Percentiles rank a stretch among this genome's conserved stretches.
These are phyloP conservation scores for Danio tinwini DNA, from an alignment of 2,797 vertebrate species.

Conservation along the genomic window DNA sequence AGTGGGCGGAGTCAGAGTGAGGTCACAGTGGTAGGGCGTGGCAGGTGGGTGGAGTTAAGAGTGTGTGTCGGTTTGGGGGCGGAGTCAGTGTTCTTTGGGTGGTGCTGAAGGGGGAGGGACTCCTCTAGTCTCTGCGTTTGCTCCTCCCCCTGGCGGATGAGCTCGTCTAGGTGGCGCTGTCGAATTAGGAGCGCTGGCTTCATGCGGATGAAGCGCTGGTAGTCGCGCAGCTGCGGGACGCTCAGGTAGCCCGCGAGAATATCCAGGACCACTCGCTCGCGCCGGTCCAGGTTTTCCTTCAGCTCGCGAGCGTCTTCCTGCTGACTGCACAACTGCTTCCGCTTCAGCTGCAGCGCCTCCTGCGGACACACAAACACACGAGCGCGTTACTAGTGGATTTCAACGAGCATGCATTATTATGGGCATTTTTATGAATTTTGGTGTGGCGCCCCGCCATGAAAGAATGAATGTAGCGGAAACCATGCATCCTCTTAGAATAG, in stretches of 20 bases:
- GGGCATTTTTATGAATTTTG: too few species aligned
- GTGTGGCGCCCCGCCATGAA: too few species aligned
- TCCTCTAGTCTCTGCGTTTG: constrained; percentile 86
- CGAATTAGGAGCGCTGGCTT: constrained; percentile 91
- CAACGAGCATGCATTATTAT: too few species aligned
- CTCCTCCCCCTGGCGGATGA: constrained; percentile 88
- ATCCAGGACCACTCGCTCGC: constrained; percentile 85
- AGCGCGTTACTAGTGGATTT: background rate
- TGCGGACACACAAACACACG: constrained; percentile 63
- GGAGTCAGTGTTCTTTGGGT: constrained; percentile 62
- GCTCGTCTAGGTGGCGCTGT: constrained; percentile 91
- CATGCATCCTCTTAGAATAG: too few species aligned
- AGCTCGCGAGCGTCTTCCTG: constrained; percentile 93
- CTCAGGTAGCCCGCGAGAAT: constrained; percentile 87
- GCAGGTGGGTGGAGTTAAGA: constrained; percentile 19
- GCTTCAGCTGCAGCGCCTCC: constrained; percentile 88
- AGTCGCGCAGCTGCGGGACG: constrained; percentile 83
- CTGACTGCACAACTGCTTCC: constrained; percentile 86
- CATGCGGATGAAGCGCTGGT: constrained; percentile 86
- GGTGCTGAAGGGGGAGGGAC: constrained; percentile 78
- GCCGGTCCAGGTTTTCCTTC: constrained; percentile 94
- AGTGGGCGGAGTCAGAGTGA: constrained; percentile 78
- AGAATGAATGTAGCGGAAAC: too few species aligned
- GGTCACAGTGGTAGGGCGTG: constrained; percentile 72
- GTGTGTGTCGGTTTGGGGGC: constrained; percentile 47